These are phyloP conservation scores for Orthosia cruda DNA, from an alignment of 2,888 invertebrate species.

Conservation along the genomic window DNA sequence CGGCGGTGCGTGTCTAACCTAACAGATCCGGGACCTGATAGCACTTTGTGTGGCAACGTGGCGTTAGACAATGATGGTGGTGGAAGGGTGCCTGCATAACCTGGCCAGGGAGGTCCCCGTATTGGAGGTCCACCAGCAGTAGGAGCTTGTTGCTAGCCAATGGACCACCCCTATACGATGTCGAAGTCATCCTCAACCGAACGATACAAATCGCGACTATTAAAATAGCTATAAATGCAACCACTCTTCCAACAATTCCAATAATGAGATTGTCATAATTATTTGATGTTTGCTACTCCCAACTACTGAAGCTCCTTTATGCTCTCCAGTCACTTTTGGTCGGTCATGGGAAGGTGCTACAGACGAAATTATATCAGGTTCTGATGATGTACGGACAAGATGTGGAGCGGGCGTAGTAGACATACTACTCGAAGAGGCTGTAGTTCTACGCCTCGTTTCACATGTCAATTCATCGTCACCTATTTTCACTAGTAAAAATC, in stretches of 20 bases:
- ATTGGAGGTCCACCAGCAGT: conserved; percentile 93
- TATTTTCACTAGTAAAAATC: conserved; percentile 94
- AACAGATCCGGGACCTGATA: conserved; percentile 76
- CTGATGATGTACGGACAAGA: conserved; percentile 93
- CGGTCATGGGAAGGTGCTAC: conserved; percentile 94
- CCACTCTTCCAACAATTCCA: conserved; percentile 98
- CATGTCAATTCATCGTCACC: conserved; percentile 96
- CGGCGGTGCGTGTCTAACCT: conserved; percentile 88
- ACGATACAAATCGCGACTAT: conserved; percentile 98
- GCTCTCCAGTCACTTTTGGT: conserved; percentile 91
- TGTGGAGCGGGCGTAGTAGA: conserved; percentile 88
- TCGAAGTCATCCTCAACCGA: conserved; percentile 93
- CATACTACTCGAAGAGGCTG: conserved; percentile 83
- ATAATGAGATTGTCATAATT: conserved; percentile 98
- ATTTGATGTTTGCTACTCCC: conserved; percentile 92
- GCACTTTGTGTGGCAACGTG: conserved; percentile 93
- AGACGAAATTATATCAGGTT: conserved; percentile 98
- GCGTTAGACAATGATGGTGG: conserved; percentile 92
- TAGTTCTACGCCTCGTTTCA: conserved; percentile 92
- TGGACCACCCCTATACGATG: conserved; percentile 94
- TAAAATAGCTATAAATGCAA: conserved; percentile 97
- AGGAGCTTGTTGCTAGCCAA: conserved; percentile 93
- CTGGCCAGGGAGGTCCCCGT: conserved; percentile 91
- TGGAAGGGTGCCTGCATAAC: conserved; percentile 92
- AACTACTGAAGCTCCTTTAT: conserved; percentile 92